Conservation (phyloP, 2,113 vertebrate genomes). For the Suncus etruscus region DNA sequence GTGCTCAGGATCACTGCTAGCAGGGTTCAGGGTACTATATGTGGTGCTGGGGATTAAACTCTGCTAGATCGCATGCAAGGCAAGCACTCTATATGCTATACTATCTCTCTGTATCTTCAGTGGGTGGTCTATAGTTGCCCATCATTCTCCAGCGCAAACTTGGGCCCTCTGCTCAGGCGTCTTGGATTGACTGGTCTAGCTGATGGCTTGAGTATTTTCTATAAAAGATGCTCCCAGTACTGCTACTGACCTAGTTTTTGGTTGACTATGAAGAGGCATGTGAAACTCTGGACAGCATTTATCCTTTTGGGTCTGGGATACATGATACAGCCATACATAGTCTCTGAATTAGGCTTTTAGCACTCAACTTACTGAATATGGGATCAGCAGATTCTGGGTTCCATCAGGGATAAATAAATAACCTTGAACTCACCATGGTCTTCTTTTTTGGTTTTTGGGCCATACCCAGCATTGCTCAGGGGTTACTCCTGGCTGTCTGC, state of each 20-base stretch:
- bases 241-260: background rate
- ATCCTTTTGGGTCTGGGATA: background rate
- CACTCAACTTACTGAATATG: background rate
- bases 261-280: background rate
- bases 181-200: background rate
- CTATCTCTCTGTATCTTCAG: no score
- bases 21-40: no score
- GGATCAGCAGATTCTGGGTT: conserved; percentile 22
- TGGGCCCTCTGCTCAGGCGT: background rate
- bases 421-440: conserved; percentile 12
- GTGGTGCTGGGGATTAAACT: no score
- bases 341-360: background rate
- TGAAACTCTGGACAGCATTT: background rate
- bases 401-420: conserved; percentile 18
- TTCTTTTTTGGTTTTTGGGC: no score
- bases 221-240: background rate
- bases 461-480: no score
- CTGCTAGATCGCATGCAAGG: no score
- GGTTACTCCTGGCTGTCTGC: no score
- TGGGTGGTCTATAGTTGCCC: no score
- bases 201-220: background rate
- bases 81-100: no score
- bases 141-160: background rate
- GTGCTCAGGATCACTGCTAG: no score
- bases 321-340: background rate